Base-by-base conservation (phyloP, 30 jellyfish, hydroid and myxozoan genomes). In the Hydractinia symbiolongicarpus region DNA sequence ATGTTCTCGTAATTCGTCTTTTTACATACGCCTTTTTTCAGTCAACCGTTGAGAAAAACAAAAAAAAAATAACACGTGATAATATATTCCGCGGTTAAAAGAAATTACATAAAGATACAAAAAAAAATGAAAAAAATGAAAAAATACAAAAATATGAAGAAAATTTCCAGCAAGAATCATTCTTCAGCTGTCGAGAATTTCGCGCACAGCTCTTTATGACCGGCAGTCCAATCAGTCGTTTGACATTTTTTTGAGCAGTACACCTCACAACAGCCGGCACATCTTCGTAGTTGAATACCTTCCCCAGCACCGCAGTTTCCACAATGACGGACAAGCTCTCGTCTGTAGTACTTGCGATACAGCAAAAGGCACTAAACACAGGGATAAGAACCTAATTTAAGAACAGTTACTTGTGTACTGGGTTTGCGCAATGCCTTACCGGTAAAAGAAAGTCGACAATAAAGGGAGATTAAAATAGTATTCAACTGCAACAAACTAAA, bases 291-390 rank as follows among this genome's bases (percentile, higher is more conserved):
- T 5, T 51, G 55, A 9, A 55, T 61, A 5, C 86, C 86, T 78
- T 78, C 86, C 20, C 86, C 86, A 20, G 81, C 86, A 61, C 86
- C 86, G 30, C 86, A 78, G 30, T 78, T 15, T 50, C 86, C 86
- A 61, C 86, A 78, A 50, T 55, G 86, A 50, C 86, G 86, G 8
- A 78, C 15, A 6, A 61, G 53, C 60, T 78, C 86, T 54, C 81
- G 79, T 8, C 86, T 16, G 15, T 61, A 54, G 53, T 54, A 78
- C 57, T 78, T 78, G 51, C 86, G 83, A 54, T 78, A 62, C 15
- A 55, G 9, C 8, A 78, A 4, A 11, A 78, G 81, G 3, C 54
- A 53, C 86, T 78, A 57, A 20, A 20, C 11, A 30, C 4, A 5
- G 79, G 14, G 50, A 16, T 8, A 44, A 5, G 44, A 57, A 76